Evolutionary conservation across 2,113 vertebrate species (phyloP).

Genomic region (Dicaeum eximium): DNA sequence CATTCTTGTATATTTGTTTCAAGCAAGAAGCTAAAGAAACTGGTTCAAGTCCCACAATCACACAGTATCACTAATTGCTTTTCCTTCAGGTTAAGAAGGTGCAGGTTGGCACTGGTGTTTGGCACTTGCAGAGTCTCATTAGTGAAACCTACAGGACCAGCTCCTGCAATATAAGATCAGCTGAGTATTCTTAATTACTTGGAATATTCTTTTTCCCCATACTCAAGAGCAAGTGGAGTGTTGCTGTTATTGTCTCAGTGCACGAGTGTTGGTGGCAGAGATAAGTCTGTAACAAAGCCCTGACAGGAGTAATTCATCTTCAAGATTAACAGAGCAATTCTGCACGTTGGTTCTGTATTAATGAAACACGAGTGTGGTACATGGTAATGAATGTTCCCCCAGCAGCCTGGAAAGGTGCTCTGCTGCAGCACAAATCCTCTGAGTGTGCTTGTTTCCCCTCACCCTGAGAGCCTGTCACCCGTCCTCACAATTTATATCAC

Average conservation of each 20-base stretch:
- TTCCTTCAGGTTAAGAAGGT: not conserved
- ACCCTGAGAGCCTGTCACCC: not conserved
- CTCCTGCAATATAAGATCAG: not conserved
- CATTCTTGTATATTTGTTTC: not conserved
- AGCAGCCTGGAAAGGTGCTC: not conserved
- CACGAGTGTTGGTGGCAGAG: not conserved
- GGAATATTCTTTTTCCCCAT: not conserved
- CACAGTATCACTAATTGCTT: not conserved
- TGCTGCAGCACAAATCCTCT: not conserved
- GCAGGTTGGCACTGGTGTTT: not conserved
- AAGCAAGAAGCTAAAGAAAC: not conserved
- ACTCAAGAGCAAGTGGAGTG: not conserved
- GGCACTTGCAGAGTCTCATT: not conserved
- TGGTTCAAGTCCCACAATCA: not conserved
- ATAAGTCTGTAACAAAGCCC: not conserved
- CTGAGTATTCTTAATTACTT: not conserved
- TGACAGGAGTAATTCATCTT: constrained; percentile 14
- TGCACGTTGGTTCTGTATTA: not conserved
- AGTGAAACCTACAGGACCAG: not conserved
- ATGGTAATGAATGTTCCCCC: not conserved
- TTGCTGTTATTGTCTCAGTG: not conserved
- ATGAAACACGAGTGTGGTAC: not conserved
- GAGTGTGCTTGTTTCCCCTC: not conserved
- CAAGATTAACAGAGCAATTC: constrained; percentile 3
- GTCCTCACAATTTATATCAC: not conserved